phyloP scores from a whole-genome alignment of 2,113 vertebrate genomes.

The Pelvicachromis taeniatus region DNA sequence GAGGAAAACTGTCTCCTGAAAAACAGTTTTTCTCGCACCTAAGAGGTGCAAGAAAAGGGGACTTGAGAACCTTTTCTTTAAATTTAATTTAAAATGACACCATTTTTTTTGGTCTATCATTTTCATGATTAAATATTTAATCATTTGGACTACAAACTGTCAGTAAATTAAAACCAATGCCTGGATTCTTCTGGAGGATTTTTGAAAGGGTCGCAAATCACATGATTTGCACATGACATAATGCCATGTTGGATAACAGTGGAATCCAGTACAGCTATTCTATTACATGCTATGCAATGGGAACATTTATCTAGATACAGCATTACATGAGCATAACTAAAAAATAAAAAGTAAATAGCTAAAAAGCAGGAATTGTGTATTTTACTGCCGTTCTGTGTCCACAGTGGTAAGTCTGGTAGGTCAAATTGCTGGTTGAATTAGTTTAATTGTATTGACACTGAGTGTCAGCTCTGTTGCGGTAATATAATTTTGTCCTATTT shows the following conservation, averaged over 20 bases:
- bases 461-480: neutral
- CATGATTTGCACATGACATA: neutral
- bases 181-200: neutral
- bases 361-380: neutral
- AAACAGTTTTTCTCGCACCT: neutral
- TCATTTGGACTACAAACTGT: neutral
- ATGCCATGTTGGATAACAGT: accelerated
- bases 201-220: no score
- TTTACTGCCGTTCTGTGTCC: neutral
- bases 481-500: neutral
- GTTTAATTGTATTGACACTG: neutral
- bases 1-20: neutral
- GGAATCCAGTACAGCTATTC: neutral
- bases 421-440: neutral
- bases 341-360: neutral
- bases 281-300: neutral
- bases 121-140: neutral
- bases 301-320: neutral
- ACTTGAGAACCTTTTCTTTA: neutral
- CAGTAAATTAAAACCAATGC: neutral
- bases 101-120: neutral
- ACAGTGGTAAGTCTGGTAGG: neutral
- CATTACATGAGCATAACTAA: neutral
- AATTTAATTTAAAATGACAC: neutral
- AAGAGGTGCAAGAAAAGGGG: neutral